Conservation (phyloP, 2,113 vertebrate genomes). For the Mirza zaza region DNA sequence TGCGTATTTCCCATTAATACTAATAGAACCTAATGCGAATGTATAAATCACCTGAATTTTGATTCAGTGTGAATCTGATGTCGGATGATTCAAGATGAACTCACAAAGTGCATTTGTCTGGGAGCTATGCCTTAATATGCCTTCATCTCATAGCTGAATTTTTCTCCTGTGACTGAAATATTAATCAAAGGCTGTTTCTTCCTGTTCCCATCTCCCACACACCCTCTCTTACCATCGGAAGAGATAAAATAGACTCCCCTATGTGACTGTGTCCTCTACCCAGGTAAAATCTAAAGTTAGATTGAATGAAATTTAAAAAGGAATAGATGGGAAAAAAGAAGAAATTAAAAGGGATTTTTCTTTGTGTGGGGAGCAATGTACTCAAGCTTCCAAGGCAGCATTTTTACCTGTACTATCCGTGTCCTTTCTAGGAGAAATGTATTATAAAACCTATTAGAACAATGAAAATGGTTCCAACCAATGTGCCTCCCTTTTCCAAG, state of each 20-base stretch:
- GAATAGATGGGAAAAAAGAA: neutral
- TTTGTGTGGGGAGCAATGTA: fast-evolving
- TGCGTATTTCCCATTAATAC: constrained; percentile 70
- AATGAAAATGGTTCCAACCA: constrained; percentile 18
- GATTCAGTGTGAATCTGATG: constrained; percentile 70
- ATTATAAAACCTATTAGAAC: neutral
- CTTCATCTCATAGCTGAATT: constrained; percentile 44
- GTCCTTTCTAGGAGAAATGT: neutral
- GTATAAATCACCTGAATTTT: constrained; percentile 75
- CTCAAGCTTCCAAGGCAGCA: constrained; percentile 28
- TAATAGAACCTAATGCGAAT: constrained; percentile 69
- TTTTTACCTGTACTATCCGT: neutral
- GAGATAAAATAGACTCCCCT: constrained; percentile 60
- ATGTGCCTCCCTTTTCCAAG: neutral
- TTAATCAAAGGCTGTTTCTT: constrained; percentile 53
- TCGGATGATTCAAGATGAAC: constrained; percentile 68
- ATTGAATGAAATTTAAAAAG: constrained; percentile 59
- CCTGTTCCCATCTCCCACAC: neutral
- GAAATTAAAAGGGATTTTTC: neutral
- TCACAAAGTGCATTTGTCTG: constrained; percentile 75
- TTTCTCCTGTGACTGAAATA: constrained; percentile 68
- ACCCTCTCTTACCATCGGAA: constrained; percentile 23
- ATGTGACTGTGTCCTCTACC: constrained; percentile 42
- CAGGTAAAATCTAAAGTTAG: constrained; percentile 44
- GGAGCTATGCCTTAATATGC: constrained; percentile 4